phyloP scores from a whole-genome alignment of 2,888 invertebrate genomes.

The Caenorhabditis becei region DNA sequence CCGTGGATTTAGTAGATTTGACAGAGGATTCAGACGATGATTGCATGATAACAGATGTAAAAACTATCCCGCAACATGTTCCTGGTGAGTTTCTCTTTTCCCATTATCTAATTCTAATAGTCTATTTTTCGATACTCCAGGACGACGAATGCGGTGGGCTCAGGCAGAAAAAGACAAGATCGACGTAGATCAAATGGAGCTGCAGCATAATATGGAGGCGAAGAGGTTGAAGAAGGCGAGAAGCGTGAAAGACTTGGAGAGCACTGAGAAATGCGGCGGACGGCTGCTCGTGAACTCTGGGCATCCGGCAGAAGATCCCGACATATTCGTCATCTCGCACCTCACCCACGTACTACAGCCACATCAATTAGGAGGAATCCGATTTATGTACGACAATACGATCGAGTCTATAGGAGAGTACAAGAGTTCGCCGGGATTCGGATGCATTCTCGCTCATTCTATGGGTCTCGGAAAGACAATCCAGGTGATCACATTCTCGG shows the following conservation, averaged over 20 bases:
- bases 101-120: neutral
- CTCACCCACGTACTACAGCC: constrained; percentile 76
- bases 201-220: constrained; percentile 58
- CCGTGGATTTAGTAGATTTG: constrained; percentile 47
- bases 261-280: constrained; percentile 66
- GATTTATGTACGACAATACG: constrained; percentile 89
- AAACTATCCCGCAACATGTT: neutral
- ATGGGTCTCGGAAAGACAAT: constrained; percentile 99
- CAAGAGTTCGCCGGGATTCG: constrained; percentile 91
- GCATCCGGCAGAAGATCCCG: constrained; percentile 71
- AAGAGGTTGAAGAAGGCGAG: constrained; percentile 56
- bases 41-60: constrained; percentile 38
- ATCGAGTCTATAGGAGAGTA: constrained; percentile 94
- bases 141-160: constrained; percentile 48
- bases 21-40: constrained; percentile 58
- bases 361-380: constrained; percentile 78
- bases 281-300: constrained; percentile 74
- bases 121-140: no score
- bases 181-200: constrained; percentile 60
- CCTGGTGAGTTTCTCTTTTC: neutral
- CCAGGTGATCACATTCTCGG: constrained; percentile 93
- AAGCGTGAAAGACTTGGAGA: constrained; percentile 67
- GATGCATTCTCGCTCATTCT: constrained; percentile 94
- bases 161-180: constrained; percentile 46
- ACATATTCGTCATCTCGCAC: constrained; percentile 73